Base-by-base conservation (phyloP, 1,140 invertebrate species). In the Cydia splendana region DNA sequence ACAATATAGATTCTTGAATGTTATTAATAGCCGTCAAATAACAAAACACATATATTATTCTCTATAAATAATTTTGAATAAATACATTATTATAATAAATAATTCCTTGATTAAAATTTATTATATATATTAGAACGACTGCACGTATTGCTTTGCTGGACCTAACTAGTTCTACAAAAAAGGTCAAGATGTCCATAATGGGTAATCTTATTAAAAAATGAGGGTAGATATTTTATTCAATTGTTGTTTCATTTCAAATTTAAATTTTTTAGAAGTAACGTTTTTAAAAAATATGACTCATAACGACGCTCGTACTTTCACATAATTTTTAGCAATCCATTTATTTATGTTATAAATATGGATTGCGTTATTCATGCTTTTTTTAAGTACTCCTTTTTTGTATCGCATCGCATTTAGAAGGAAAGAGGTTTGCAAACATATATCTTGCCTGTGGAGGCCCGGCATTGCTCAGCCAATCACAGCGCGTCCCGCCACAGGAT, bases 381-480 rank as follows among this genome's bases (percentile, higher is more conserved):
- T 9, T 9, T 9, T 10, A 53, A 53, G 6, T 18, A 53, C 15
- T 18, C 51, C n/a, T 53, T 53, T 53, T 53, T 53, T 53, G n/a
- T 53, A 53, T 1, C 51, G n/a, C 51, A 53, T n/a, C 51, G n/a
- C 51, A 5, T 80, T 73, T 51, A 20, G 20, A 34, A 38, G 71
- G 30, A 71, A 53, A 28, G 18, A 13, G 15, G 76, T 75, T 76
- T 18, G 42, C 57, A 30, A 67, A 65, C 62, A 69, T 75, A 48
- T 0, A 18, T 62, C 28, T 45, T 18, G 71, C 48, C 71, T 28
- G 62, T 80, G 83, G 84, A 87, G 87, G 83, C 87, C 78, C 78
- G 85, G 83, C 85, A 75, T 53, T 76, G 24, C 74, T 80, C 81
- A 81, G 74, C 88, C 89, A 89, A 89, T 91, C 67, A 87, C 78